Conservation (phyloP, 1,140 invertebrate species). For the Bombus huntii region DNA sequence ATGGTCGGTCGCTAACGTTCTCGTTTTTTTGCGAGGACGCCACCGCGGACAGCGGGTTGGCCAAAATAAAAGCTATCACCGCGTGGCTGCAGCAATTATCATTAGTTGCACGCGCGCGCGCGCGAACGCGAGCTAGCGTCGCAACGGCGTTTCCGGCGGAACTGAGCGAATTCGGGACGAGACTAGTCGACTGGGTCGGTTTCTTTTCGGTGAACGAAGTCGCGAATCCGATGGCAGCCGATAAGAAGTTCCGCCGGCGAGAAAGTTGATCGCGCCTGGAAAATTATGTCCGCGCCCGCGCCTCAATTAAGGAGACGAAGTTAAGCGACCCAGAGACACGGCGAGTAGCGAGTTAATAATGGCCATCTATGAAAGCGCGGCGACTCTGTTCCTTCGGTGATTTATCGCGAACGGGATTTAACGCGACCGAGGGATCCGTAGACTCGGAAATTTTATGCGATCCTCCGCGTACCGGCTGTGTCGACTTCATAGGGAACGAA, state of each 20-base stretch:
- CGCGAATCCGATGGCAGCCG: slow-evolving; percentile 44
- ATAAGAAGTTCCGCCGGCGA: slow-evolving; percentile 46
- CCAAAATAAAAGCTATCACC: slow-evolving; percentile 73
- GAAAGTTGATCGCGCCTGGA: slow-evolving; percentile 45
- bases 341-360: slow-evolving; percentile 29
- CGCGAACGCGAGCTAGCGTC: neutral
- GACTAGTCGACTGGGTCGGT: slow-evolving; percentile 26
- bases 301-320: slow-evolving; percentile 43
- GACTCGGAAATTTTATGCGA: slow-evolving; percentile 27
- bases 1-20: slow-evolving; percentile 59
- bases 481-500: neutral
- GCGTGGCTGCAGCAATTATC: slow-evolving; percentile 74
- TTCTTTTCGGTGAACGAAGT: slow-evolving; percentile 33
- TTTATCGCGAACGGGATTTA: slow-evolving; percentile 32
- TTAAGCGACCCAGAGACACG: neutral
- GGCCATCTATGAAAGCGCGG: slow-evolving; percentile 35
- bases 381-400: slow-evolving; percentile 7
- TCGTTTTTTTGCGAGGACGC: slow-evolving; percentile 72
- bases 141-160: slow-evolving; percentile 50
- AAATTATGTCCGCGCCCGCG: slow-evolving; percentile 39
- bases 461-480: neutral
- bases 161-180: slow-evolving; percentile 56
- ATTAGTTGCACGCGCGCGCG: slow-evolving; percentile 70
- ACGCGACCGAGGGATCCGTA: slow-evolving; percentile 3
- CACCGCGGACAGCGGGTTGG: slow-evolving; percentile 64